Evolutionary conservation across 2,888 invertebrate genomes (phyloP), one percentile per base, ranked within the genome.

Genomic region (Blastobasis lacticolella): DNA sequence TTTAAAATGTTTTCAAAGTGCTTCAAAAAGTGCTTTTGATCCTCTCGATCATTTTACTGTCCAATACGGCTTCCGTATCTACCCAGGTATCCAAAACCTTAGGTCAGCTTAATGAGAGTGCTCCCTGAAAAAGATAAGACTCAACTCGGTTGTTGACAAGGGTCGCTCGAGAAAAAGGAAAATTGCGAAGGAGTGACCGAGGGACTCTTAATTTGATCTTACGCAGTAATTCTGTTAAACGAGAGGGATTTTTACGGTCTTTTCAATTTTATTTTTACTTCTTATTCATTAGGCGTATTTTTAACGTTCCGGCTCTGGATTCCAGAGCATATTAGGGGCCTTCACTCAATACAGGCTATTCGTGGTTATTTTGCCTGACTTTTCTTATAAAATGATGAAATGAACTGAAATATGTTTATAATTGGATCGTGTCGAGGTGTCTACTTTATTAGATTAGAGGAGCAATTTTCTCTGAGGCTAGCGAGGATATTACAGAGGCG

Each of bases 101-200:
- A 68, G 70, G 73, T 70, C 74, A 74, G 71, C 71, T 71, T 77
- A 81, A 79, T 78, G 75, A 78, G 73, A 73, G 66, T 68, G 64
- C 69, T 68, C 57, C 64, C 67, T 73, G 68, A 69, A 70, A 70
- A 71, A 75, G 76, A 78, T 76, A 78, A 75, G 71, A 64, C 57
- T 55, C 53, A 41, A 52, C 59, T 59, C 54, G 60, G 61, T 62
- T 73, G 75, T 75, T 80, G 79, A 84, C 78, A 78, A 79, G 82
- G 82, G 81, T 81, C 71, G 65, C 57, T 59, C 60, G 61, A 61
- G 71, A 69, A 72, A 75, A 72, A 69, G 71, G 73, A 75, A 76
- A 78, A 82, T 81, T 79, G 74, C 74, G 66, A 63, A 69, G 77
- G 77, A 75, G 75, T 75, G 73, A 73, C 73, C 75, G 61, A 23